Percentiles rank a stretch among this genome's conserved stretches.
Conservation (phyloP, 2,888 invertebrate genomes). For the Scaptomyza polygonia region DNA sequence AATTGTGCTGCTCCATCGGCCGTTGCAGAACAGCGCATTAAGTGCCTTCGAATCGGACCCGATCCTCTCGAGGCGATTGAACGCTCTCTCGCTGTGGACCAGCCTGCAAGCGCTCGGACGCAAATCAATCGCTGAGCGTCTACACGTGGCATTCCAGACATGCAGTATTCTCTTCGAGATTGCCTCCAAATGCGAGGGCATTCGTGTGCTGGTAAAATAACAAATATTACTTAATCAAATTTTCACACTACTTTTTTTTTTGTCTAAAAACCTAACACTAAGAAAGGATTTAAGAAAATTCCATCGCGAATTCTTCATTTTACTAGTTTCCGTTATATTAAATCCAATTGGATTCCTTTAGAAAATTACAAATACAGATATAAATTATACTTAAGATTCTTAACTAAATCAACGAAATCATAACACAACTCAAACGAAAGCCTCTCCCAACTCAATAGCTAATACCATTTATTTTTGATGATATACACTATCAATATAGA, state of each 20-base stretch:
- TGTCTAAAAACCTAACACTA: no score
- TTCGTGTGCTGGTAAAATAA: conserved; percentile 88
- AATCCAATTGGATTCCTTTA: no score
- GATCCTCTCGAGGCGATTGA: conserved; percentile 86
- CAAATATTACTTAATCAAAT: no score
- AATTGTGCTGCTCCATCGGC: conserved; percentile 86
- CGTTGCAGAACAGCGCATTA: conserved; percentile 82
- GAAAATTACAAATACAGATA: no score
- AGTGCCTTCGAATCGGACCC: conserved; percentile 84
- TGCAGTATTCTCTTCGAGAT: conserved; percentile 86
- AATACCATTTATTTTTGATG: neutral
- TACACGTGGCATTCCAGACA: conserved; percentile 90
- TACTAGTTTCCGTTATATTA: no score
- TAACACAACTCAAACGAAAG: no score
- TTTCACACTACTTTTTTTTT: no score
- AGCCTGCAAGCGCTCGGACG: conserved; percentile 90
- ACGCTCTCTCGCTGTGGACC: conserved; percentile 94
- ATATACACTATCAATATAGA: conserved; percentile 85
- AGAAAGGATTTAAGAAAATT: no score
- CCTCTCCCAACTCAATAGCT: no score
- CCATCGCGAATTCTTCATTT: no score
- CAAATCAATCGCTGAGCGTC: conserved; percentile 88
- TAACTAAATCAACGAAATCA: no score
- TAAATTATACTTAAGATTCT: no score
- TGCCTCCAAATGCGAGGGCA: conserved; percentile 86